Evolutionary conservation across 2,113 vertebrate genomes (phyloP), one percentile per base, ranked within the genome.

Genomic region (Sapayoa aenigma): DNA sequence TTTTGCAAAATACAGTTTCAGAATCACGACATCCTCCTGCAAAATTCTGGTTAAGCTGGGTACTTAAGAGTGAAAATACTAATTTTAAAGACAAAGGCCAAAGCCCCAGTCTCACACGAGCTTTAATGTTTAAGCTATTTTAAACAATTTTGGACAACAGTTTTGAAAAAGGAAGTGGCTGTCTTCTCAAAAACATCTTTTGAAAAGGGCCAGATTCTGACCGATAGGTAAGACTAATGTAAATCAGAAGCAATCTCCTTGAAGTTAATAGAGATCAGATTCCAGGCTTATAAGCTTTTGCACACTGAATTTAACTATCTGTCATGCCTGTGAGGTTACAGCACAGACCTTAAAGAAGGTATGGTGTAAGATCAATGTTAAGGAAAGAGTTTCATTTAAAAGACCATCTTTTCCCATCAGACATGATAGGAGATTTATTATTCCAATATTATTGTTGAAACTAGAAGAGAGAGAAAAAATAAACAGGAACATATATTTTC

Each of bases 371-470:
- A 97, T 93, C 95, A 96, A 94, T 91, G 63, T 91, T 90, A 96
- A 91, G 88, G 77, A 89, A 92, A 95, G 93, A 85, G 69, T 89
- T 78, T 91, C 63, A 89, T 96, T 92, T 94, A 96, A 95, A 95
- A 93, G 68, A 95, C 90, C 93, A 89, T 96, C 93, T 96, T 96
- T 88, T 89, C 88, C 94, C 93, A 93, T 97, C 96, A 95, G 93
- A 94, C 95, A 71, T 89, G 94, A 96, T 89, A 90, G 95, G 91
- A 96, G 96, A 97, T 96, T 97, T 96, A 97, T 95, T 96, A 93
- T 96, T 91, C 82, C 82, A 95, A 90, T 89, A 93, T 86, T 83
- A 86, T 95, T 95, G 73, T 88, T 82, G 91, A 86, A 97, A 96
- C 63, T 62, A 56, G 66, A 82, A 65, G 93, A 73, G 77, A 91